Evolutionary conservation across 2,797 vertebrate genomes (phyloP).

Genomic region (Silurus lanzhouensis): DNA sequence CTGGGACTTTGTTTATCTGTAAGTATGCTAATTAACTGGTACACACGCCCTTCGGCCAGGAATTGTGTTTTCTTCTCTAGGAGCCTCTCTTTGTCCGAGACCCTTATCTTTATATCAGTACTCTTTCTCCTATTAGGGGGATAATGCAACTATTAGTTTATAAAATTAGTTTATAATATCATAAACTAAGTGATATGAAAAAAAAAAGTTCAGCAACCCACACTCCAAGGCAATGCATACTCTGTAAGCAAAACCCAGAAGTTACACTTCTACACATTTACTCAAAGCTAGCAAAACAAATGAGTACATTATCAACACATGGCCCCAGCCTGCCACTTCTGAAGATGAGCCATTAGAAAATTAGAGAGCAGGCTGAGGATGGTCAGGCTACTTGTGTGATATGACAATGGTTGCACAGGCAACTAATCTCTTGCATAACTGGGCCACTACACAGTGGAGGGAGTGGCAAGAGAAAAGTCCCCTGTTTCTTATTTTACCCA

Average conservation of each 20-base stretch:
- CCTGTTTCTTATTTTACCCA: no score
- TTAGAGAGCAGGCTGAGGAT: background rate
- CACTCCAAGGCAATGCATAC: background rate
- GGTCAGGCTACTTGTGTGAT: background rate
- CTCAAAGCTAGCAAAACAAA: background rate
- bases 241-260: background rate
- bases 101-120: conserved; percentile 22
- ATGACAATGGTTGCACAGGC: background rate
- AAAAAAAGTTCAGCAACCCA: background rate
- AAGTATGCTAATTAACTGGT: conserved; percentile 52
- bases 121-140: conserved; percentile 27
- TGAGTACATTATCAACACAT: background rate
- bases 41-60: conserved; percentile 30
- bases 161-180: conserved; percentile 18
- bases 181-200: conserved; percentile 29
- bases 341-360: background rate
- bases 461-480: no score
- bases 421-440: background rate
- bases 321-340: background rate
- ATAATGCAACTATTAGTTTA: background rate
- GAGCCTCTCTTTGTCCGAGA: conserved; percentile 14
- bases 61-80: conserved; percentile 27
- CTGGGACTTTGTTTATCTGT: conserved; percentile 56
- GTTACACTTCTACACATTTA: background rate
- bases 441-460: background rate